These are phyloP conservation scores for Elysia crispata DNA, from an alignment of 2,888 invertebrate genomes.

Conservation along the genomic window DNA sequence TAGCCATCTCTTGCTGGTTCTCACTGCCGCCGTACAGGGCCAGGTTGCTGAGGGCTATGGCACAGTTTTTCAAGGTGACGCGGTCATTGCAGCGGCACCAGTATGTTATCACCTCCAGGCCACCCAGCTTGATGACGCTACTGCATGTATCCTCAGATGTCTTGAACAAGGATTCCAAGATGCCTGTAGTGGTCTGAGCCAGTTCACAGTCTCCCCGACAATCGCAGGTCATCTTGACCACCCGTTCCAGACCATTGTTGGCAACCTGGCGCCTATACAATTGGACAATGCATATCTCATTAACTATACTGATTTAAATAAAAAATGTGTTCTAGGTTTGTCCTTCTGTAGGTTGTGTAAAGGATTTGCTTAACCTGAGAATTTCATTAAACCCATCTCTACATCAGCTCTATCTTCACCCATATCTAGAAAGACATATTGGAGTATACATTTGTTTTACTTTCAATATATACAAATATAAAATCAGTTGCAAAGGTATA, in stretches of 20 bases:
- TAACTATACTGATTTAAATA: not conserved
- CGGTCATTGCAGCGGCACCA: constrained; percentile 95
- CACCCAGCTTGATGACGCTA: constrained; percentile 93
- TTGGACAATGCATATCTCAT: not conserved
- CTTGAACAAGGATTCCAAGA: constrained; percentile 86
- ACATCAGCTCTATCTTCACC: too few relatives aligned
- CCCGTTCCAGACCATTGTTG: constrained; percentile 91
- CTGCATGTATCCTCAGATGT: constrained; percentile 97
- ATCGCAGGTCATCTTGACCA: constrained; percentile 91
- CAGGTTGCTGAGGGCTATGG: constrained; percentile 96
- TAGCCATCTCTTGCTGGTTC: constrained; percentile 98
- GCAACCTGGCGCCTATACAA: constrained; percentile 84
- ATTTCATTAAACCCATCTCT: too few relatives aligned
- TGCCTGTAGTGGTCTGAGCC: constrained; percentile 71
- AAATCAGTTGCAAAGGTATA: too few relatives aligned
- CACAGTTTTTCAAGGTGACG: constrained; percentile 94
- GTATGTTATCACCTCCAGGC: constrained; percentile 93
- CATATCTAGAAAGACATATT: too few relatives aligned
- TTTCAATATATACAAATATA: too few relatives aligned
- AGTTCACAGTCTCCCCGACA: constrained; percentile 81
- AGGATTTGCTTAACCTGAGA: too few relatives aligned
- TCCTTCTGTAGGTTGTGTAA: too few relatives aligned
- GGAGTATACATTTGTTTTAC: too few relatives aligned
- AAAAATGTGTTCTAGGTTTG: too few relatives aligned
- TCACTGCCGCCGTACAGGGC: constrained; percentile 97